Percentiles rank a stretch among this genome's conserved stretches.
phyloP scores from a whole-genome alignment of 2,797 vertebrate species.

The Furcifer pardalis region DNA sequence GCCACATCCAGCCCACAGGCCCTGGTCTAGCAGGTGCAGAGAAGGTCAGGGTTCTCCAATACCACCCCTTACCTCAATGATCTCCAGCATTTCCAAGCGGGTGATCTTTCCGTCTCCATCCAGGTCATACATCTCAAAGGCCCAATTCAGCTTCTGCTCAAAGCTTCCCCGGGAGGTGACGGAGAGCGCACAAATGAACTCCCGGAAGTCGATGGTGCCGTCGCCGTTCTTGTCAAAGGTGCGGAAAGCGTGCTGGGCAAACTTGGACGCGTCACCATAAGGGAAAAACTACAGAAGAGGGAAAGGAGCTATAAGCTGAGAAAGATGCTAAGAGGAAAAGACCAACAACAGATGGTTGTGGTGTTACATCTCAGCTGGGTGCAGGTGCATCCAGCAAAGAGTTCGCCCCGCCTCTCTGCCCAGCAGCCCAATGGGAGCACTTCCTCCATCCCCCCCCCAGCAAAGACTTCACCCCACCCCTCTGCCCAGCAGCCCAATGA shows the following conservation, averaged over 20 bases:
- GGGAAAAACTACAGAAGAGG: slow-evolving; percentile 82
- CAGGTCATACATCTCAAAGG: slow-evolving; percentile 92
- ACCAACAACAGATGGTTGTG: no score
- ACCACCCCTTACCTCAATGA: slow-evolving; percentile 81
- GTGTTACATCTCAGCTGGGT: no score
- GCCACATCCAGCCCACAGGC: no score
- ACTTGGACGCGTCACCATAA: slow-evolving; percentile 90
- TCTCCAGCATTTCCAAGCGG: slow-evolving; percentile 90
- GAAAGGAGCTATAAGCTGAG: not conserved
- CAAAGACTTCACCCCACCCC: no score
- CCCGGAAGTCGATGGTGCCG: slow-evolving; percentile 89
- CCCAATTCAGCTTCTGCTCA: slow-evolving; percentile 92
- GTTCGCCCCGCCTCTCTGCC: no score
- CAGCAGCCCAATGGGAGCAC: no score
- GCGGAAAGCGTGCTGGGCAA: slow-evolving; percentile 89
- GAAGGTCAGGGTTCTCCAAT: no score
- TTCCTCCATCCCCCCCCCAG: no score
- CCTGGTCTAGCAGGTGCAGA: not conserved
- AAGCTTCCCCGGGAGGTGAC: slow-evolving; percentile 90
- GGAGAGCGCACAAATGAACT: slow-evolving; percentile 90
- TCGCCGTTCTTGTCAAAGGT: slow-evolving; percentile 91
- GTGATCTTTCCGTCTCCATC: slow-evolving; percentile 90
- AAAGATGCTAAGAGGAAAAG: not conserved
- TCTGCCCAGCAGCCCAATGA: no score
- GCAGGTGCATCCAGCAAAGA: no score